A percentile compares a stretch with the other conserved stretches of the same genome.
Conservation (phyloP, 2,113 vertebrate species). For the Grammomys surdaster region DNA sequence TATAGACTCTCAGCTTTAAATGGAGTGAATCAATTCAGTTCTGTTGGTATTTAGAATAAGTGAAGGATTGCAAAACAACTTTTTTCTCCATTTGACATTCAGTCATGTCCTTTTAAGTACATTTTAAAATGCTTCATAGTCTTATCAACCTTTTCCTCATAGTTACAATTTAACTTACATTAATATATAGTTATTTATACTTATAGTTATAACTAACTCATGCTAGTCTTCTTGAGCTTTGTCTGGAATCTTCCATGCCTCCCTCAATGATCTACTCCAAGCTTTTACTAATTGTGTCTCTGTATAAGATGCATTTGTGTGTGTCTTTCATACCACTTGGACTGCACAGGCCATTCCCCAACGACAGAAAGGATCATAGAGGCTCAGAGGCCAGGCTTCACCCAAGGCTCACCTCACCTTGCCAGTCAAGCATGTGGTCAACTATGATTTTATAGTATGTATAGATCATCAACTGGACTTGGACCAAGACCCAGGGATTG, state of each 20-base stretch:
- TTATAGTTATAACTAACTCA: not conserved
- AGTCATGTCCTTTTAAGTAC: slow-evolving; percentile 34
- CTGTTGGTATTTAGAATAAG: not conserved
- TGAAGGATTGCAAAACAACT: slow-evolving; percentile 46
- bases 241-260: not conserved
- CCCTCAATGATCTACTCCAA: not conserved
- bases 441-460: not conserved
- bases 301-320: not conserved
- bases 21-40: not conserved
- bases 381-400: not conserved
- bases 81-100: not conserved
- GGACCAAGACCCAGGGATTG: not conserved
- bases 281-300: not conserved
- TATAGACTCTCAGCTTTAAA: not conserved
- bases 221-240: not conserved
- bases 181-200: too few species aligned
- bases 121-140: slow-evolving; percentile 10
- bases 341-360: not conserved
- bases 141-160: slow-evolving; percentile 4
- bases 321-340: not conserved
- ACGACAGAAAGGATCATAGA: not conserved
- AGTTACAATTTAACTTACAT: not conserved
- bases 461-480: slow-evolving; percentile 4
- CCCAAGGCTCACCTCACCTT: not conserved
- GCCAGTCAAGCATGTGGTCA: not conserved